These are phyloP conservation scores for Maccullochella peelii DNA, from an alignment of 2,113 vertebrate genomes.

Conservation along the genomic window DNA sequence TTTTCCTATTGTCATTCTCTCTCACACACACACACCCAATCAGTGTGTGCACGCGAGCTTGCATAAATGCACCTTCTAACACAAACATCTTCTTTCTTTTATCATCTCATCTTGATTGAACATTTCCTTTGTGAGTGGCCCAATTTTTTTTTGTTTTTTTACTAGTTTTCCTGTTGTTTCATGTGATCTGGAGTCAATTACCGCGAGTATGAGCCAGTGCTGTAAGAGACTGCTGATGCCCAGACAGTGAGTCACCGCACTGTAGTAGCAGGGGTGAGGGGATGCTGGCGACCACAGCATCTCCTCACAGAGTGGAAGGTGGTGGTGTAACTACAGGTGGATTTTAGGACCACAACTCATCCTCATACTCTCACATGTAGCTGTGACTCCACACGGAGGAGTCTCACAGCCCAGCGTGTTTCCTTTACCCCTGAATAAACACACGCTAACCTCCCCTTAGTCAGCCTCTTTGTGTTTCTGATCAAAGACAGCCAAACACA, in stretches of 20 bases:
- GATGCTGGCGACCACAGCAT: slow-evolving; percentile 44
- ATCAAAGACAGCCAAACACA: slow-evolving; percentile 90
- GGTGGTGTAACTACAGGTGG: slow-evolving; percentile 74
- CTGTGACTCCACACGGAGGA: slow-evolving; percentile 80
- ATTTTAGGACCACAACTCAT: slow-evolving; percentile 61
- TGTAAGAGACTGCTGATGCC: slow-evolving; percentile 73
- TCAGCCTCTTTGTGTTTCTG: slow-evolving; percentile 85
- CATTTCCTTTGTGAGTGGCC: slow-evolving; percentile 69
- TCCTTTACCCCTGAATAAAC: slow-evolving; percentile 85
- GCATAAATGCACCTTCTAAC: slow-evolving; percentile 51
- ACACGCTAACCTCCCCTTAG: slow-evolving; percentile 88
- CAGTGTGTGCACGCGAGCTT: slow-evolving; percentile 19
- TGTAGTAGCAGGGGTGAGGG: slow-evolving; percentile 53
- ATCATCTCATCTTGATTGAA: slow-evolving; percentile 65
- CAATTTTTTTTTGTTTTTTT: slow-evolving; percentile 41
- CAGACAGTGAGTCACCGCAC: slow-evolving; percentile 84
- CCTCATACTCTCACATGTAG: slow-evolving; percentile 54
- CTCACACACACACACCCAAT: slow-evolving; percentile 9
- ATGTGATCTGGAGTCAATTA: slow-evolving; percentile 83
- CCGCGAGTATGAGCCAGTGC: slow-evolving; percentile 43
- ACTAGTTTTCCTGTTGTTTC: slow-evolving; percentile 75
- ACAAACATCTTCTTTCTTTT: slow-evolving; percentile 66
- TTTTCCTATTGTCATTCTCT: slow-evolving; percentile 5
- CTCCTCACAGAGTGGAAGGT: slow-evolving; percentile 44
- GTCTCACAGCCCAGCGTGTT: slow-evolving; percentile 82